phyloP scores from a whole-genome alignment of 2,888 invertebrate genomes.

The Campopleginae sp. region DNA sequence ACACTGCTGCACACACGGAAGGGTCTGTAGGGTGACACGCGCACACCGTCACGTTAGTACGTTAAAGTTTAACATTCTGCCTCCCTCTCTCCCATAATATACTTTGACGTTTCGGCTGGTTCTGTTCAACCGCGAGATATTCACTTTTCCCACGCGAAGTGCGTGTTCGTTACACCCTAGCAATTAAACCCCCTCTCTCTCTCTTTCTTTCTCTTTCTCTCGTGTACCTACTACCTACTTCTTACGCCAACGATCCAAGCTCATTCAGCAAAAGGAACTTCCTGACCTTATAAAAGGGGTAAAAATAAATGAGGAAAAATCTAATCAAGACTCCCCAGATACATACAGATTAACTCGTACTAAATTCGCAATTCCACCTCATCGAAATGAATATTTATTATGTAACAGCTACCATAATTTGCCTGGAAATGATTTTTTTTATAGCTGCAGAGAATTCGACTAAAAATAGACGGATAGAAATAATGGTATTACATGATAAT shows the following conservation, averaged over 20 bases:
- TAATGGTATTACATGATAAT: neutral
- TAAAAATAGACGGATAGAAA: neutral
- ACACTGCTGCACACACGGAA: conserved; percentile 46
- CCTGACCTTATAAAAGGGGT: conserved; percentile 15
- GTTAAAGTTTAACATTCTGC: conserved; percentile 59
- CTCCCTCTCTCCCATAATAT: conserved; percentile 28
- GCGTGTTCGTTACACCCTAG: conserved; percentile 66
- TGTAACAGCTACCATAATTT: neutral
- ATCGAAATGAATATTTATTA: conserved; percentile 10
- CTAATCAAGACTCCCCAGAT: conserved; percentile 26
- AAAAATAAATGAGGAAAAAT: conserved; percentile 23
- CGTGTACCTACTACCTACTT: neutral
- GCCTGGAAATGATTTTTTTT: neutral
- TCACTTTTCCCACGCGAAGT: conserved; percentile 65
- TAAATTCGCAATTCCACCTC: conserved; percentile 18
- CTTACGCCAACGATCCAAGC: neutral
- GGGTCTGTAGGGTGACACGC: conserved; percentile 48
- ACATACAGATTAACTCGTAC: conserved; percentile 4
- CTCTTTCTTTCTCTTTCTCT: neutral
- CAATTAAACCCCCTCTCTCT: conserved; percentile 53
- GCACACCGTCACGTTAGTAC: conserved; percentile 57
- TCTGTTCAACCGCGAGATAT: conserved; percentile 63
- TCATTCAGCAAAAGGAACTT: conserved; percentile 10
- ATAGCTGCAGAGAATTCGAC: neutral
- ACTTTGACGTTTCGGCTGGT: conserved; percentile 52